Base-by-base conservation (phyloP, 2,888 invertebrate genomes). In the Lithophane leautieri region DNA sequence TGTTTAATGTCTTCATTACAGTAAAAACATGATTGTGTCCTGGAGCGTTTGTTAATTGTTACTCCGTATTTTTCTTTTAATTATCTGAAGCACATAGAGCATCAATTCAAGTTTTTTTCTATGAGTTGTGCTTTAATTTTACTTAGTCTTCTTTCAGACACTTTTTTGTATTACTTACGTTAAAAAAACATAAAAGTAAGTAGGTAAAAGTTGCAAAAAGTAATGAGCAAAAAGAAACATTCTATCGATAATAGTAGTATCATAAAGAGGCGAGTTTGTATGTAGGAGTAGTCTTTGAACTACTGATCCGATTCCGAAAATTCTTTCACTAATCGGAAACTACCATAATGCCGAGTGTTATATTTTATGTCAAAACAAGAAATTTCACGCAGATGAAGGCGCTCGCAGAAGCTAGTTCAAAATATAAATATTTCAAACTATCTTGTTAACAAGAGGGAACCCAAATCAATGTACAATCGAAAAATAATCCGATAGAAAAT, bases 401-500 rank as follows among this genome's bases (percentile, higher is more conserved):
- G 0, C 9, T 8, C 9, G 9, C 22, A 50, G 19, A 50, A 50
- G 8, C 50, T 47, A 47, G 50, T 9, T 28, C 2, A 25, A 63
- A 42, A 50, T 42, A 42, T 6, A 16, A 12, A 12, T 19, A 22
- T 42, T 42, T 28, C 16, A 70, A 52, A 28, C 4, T 28, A 12
- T 1, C 12, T 44, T 14, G 16, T 56, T 52, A 65, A 25, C 14
- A 4, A 22, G 28, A 78, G 78, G 79, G 92, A 89, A 82, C 92
- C 89, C 92, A 90, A 91, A 88, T 87, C 84, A 81, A 80, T 86
- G 74, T 81, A 80, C 86, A 75, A 87, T 87, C 82, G 75, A 86
- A 88, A 89, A 86, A 88, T 90, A 91, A 92, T 90, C 89, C 81
- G 88, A 88, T 89, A 89, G 90, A 91, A 91, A 86, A 89, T n/a